Percentiles rank a stretch among this genome's conserved stretches.
These are phyloP conservation scores for Himalopsyche anomala DNA, from an alignment of 2,888 invertebrate species.

Conservation along the genomic window DNA sequence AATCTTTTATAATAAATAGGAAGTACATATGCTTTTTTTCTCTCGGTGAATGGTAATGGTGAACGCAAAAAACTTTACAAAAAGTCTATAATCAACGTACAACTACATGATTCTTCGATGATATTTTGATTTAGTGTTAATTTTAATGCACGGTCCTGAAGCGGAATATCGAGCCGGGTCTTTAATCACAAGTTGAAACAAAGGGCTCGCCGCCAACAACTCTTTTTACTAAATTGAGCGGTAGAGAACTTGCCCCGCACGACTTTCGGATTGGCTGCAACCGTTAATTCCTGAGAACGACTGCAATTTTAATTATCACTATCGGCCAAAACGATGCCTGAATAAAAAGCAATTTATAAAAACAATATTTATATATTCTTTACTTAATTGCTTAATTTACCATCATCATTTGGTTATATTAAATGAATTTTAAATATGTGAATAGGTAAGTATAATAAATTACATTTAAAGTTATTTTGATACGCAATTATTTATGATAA, in stretches of 20 bases:
- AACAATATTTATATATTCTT: slow-evolving; percentile 27
- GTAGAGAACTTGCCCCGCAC: slow-evolving; percentile 41
- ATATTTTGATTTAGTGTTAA: slow-evolving; percentile 35
- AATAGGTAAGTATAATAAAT: slow-evolving; percentile 2
- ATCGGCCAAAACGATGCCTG: slow-evolving; percentile 6
- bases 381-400: slow-evolving; percentile 25
- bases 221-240: slow-evolving; percentile 56
- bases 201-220: slow-evolving; percentile 52
- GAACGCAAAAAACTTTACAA: neutral
- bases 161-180: slow-evolving; percentile 19
- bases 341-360: slow-evolving; percentile 2
- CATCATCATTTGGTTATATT: neutral
- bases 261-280: slow-evolving; percentile 18
- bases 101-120: slow-evolving; percentile 15
- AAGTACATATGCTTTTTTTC: too few species aligned
- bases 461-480: neutral
- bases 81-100: neutral
- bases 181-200: slow-evolving; percentile 45
- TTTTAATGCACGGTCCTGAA: slow-evolving; percentile 32
- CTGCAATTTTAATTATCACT: slow-evolving; percentile 31
- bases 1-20: too few species aligned
- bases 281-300: slow-evolving; percentile 35
- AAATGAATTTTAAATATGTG: neutral
- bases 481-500: neutral
- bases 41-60: too few species aligned